These are phyloP conservation scores for Xiphorhynchus elegans DNA, from an alignment of 2,113 vertebrate species.

Conservation along the genomic window DNA sequence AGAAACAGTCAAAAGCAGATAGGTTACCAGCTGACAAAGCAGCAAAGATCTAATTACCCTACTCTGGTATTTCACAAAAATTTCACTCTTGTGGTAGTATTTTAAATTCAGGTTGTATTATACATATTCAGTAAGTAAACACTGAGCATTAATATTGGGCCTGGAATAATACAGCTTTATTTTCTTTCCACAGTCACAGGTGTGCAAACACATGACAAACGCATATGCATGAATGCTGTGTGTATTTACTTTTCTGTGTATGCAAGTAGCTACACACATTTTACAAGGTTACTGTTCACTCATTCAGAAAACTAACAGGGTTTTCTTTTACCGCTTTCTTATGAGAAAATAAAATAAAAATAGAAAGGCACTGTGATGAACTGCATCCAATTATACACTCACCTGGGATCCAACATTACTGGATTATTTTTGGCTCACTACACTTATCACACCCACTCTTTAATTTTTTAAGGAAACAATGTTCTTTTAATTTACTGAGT, in stretches of 20 bases:
- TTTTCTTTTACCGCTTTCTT: neutral
- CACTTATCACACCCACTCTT: neutral
- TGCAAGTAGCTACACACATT: constrained; percentile 11
- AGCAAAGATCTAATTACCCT: neutral
- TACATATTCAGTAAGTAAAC: neutral
- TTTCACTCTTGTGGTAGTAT: neutral
- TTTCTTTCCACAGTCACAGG: neutral
- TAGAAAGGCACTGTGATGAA: neutral
- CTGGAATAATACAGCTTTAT: neutral
- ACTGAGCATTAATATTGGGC: neutral
- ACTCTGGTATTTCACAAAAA: neutral
- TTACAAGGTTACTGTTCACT: constrained; percentile 44
- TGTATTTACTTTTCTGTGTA: constrained; percentile 15
- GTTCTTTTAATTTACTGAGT: neutral
- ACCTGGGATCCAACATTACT: constrained; percentile 12
- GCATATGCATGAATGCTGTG: neutral
- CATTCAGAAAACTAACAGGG: constrained; percentile 44
- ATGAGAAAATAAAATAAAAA: neutral
- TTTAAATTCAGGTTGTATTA: neutral
- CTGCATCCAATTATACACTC: constrained; percentile 29
- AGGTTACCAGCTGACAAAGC: neutral
- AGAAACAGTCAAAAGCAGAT: neutral
- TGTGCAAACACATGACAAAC: constrained; percentile 41
- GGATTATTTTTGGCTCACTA: constrained; percentile 34
- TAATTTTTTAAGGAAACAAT: neutral